Evolutionary conservation across 2,888 invertebrate genomes (phyloP).

Genomic region (Chorisops tibialis): DNA sequence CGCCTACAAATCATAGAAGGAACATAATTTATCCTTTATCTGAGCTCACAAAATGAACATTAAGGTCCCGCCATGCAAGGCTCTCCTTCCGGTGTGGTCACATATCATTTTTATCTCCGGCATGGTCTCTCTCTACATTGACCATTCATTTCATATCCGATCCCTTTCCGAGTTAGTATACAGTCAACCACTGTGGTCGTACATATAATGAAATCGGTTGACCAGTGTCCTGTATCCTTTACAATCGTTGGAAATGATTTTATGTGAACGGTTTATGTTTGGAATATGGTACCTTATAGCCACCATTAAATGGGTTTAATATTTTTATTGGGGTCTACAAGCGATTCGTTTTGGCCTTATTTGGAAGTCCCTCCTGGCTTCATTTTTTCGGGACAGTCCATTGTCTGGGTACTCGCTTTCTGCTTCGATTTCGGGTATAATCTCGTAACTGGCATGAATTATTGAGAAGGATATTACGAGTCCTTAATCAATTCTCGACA

Average conservation of each 20-base stretch:
- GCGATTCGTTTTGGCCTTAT: neutral
- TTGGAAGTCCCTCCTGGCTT: neutral
- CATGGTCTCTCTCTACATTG: constrained; percentile 12
- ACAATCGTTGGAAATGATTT: constrained; percentile 28
- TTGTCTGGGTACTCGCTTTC: neutral
- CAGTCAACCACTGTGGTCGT: neutral
- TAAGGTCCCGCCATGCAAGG: constrained; percentile 1
- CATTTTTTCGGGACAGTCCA: no score
- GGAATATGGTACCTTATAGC: constrained; percentile 30
- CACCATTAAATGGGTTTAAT: constrained; percentile 30
- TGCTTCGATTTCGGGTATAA: constrained; percentile 12
- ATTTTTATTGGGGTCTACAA: constrained; percentile 30
- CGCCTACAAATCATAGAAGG: constrained; percentile 3
- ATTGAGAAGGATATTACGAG: constrained; percentile 24
- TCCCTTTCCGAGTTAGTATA: neutral
- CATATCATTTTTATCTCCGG: constrained; percentile 30
- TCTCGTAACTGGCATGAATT: constrained; percentile 13
- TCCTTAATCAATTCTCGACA: constrained; percentile 18
- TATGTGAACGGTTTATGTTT: constrained; percentile 31
- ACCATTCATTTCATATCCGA: neutral
- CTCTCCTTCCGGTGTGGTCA: constrained; percentile 3
- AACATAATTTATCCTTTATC: constrained; percentile 7
- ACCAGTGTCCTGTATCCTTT: constrained; percentile 11
- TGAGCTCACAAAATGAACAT: neutral
- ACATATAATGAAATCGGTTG: constrained; percentile 23